Evolutionary conservation across 1,140 invertebrate genomes (phyloP).

Genomic region (Battus philenor): DNA sequence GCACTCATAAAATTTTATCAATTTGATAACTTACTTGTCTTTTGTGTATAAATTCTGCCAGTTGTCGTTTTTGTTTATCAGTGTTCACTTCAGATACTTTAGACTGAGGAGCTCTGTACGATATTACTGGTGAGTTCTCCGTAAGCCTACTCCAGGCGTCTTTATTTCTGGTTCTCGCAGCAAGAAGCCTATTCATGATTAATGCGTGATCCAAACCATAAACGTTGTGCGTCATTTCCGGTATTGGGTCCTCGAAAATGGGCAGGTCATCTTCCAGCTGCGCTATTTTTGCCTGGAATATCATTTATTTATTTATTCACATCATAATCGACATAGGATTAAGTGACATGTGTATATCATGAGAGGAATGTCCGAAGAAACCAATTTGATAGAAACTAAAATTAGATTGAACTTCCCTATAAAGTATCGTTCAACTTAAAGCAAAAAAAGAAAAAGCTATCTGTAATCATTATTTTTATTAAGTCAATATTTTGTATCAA

Average conservation of each 20-base stretch:
- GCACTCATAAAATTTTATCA: too few species aligned
- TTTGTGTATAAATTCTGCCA: conserved; percentile 57
- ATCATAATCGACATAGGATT: too few species aligned
- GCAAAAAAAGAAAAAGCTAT: neutral
- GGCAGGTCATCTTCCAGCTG: conserved; percentile 53
- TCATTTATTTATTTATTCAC: neutral
- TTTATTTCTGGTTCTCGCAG: conserved; percentile 68
- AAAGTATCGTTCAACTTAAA: neutral
- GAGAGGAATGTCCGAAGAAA: too few species aligned
- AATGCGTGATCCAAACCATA: conserved; percentile 81
- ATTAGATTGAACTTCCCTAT: too few species aligned
- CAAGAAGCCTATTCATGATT: conserved; percentile 78
- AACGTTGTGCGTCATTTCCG: conserved; percentile 83
- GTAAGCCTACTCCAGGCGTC: conserved; percentile 69
- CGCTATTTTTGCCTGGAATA: conserved; percentile 68
- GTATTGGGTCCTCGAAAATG: conserved; percentile 57
- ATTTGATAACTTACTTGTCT: conserved; percentile 52
- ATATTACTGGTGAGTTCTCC: conserved; percentile 35
- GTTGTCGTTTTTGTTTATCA: conserved; percentile 43
- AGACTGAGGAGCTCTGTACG: conserved; percentile 31
- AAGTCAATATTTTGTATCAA: too few species aligned
- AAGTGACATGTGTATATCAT: too few species aligned
- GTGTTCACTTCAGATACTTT: conserved; percentile 25
- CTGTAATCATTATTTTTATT: too few species aligned
- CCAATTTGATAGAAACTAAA: neutral